Evolutionary conservation across 2,113 vertebrate genomes (phyloP).

Genomic region (Numida meleagris): DNA sequence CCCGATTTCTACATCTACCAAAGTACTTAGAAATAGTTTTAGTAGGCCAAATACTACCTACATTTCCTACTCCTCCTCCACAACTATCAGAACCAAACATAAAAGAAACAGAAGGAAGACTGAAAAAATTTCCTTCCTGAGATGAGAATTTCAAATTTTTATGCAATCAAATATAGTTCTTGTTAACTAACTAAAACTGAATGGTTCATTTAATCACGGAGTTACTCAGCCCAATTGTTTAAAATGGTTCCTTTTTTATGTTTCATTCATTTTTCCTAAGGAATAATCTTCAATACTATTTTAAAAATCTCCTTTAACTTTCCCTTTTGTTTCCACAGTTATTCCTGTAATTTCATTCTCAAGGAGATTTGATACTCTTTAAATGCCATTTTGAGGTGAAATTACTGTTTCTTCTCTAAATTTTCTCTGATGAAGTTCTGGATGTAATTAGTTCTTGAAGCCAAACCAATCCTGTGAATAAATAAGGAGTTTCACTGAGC

Average conservation of each 20-base stretch:
- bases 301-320: background rate
- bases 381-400: background rate
- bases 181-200: background rate
- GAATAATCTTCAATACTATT: background rate
- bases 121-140: background rate
- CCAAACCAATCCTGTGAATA: background rate
- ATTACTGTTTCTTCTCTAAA: background rate
- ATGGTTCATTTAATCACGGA: background rate
- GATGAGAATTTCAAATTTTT: background rate
- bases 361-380: background rate
- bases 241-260: background rate
- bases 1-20: background rate
- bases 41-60: background rate
- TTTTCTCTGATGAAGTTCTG: background rate
- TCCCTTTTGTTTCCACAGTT: background rate
- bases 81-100: background rate
- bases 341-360: background rate
- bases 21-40: background rate
- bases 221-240: background rate
- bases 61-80: background rate
- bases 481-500: background rate
- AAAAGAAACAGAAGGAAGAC: background rate
- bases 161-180: background rate
- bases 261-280: background rate
- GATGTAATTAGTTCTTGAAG: background rate